Evolutionary conservation across 2,797 vertebrate genomes (phyloP), one percentile per base, ranked within the genome.

Genomic region (Hybognathus amarus): DNA sequence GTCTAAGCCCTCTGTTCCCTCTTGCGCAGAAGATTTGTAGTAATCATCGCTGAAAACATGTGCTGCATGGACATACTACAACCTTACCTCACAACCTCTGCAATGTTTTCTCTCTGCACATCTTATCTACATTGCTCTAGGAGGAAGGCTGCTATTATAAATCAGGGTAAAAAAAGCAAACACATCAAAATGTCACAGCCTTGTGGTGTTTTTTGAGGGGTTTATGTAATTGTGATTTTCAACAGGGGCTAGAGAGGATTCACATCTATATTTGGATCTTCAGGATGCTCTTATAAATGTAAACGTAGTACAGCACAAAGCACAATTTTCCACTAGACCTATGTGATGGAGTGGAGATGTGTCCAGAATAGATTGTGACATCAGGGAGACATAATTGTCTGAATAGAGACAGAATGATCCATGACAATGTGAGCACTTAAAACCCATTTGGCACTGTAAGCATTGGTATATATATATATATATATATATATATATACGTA

Each of bases 121-220:
- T 80, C 84, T 85, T 85, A 85, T 83, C 86, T 87, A 30, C 77
- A 83, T 67, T 83, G 77, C 77, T 82, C 84, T 81, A 56, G 76
- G 80, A 77, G 70, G 73, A 73, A 63, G 66, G 59, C 71, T 40
- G 71, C 77, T 80, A 70, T 69, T 74, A 71, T 67, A 80, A 85
- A 87, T 77, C 83, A 77, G 64, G 9, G 66, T 68, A 67, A 42
- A 77, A n/a, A 75, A 68, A 82, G 36, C 63, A 83, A 3, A 36
- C 54, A 78, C 86, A 79, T 83, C 76, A 85, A 87, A 85, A 83
- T n/a, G 64, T 83, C 86, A 83, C 74, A 52, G 56, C 73, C 40
- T 66, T 80, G 38, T n/a, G n/a, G 54, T 75, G 70, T 85, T 74
- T 74, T 20, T 38, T 76, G 79, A 68, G 69, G 79, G 74, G 52